Percentiles rank a stretch among this genome's conserved stretches.
Evolutionary conservation across 2,888 invertebrate species (phyloP).

Genomic region (Argyresthia albistria): DNA sequence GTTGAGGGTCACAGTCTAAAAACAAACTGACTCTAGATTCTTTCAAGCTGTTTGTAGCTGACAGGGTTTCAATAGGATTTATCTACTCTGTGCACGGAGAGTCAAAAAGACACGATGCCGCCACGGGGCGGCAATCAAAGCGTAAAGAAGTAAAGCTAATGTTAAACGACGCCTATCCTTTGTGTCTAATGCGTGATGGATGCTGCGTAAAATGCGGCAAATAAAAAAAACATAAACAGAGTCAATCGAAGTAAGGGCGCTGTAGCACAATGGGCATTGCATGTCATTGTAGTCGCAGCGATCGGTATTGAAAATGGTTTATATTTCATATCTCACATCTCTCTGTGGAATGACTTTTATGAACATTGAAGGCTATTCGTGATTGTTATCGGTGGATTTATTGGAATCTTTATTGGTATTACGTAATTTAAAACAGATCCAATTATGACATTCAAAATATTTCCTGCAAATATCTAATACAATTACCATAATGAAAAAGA

Average conservation of each 20-base stretch:
- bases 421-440: no score
- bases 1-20: constrained; percentile 21
- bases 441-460: no score
- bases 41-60: constrained; percentile 31
- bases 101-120: not conserved
- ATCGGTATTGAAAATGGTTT: constrained; percentile 36
- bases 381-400: no score
- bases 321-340: constrained; percentile 26
- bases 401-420: no score
- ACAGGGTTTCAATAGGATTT: constrained; percentile 29
- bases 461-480: not conserved
- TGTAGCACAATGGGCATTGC: constrained; percentile 38
- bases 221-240: constrained; percentile 46
- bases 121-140: constrained; percentile 46
- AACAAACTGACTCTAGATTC: constrained; percentile 31
- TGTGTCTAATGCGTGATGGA: constrained; percentile 63
- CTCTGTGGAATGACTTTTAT: constrained; percentile 46
- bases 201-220: constrained; percentile 49
- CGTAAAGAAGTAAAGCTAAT: constrained; percentile 71
- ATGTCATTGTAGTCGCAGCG: constrained; percentile 37
- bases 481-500: not conserved
- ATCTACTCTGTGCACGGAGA: constrained; percentile 30
- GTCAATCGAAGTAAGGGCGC: constrained; percentile 34
- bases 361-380: constrained; percentile 33
- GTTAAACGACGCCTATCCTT: constrained; percentile 68